These are phyloP conservation scores for Drosophila fungiperda DNA, from an alignment of 2,888 invertebrate species.

Conservation along the genomic window DNA sequence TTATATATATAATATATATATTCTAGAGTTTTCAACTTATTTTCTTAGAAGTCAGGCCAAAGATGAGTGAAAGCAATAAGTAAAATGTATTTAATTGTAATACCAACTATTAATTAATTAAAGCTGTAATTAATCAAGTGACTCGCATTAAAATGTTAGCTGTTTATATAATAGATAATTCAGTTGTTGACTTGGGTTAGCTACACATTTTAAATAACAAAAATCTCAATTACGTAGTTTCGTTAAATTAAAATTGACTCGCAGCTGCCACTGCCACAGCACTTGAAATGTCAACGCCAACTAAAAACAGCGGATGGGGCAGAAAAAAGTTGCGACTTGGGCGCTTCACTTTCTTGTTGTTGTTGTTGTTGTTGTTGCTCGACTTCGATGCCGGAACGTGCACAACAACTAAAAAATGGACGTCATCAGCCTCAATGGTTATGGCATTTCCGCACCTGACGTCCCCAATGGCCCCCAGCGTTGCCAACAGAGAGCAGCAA, in stretches of 20 bases:
- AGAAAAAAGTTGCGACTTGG: conserved; percentile 38
- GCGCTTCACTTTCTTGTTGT: conserved; percentile 26
- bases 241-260: conserved; percentile 64
- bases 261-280: conserved; percentile 41
- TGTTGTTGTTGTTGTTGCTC: conserved; percentile 3
- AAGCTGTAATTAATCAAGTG: neutral
- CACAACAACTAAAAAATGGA: conserved; percentile 68
- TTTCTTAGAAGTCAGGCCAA: neutral
- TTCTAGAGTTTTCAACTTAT: neutral
- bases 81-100: neutral
- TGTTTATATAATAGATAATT: neutral
- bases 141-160: neutral
- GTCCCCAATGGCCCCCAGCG: conserved; percentile 43
- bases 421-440: conserved; percentile 68
- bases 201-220: conserved; percentile 25
- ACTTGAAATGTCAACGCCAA: conserved; percentile 65
- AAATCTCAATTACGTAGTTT: conserved; percentile 64
- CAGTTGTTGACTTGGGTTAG: conserved; percentile 14
- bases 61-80: neutral
- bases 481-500: conserved; percentile 20
- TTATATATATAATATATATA: neutral
- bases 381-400: conserved; percentile 60
- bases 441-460: conserved; percentile 68
- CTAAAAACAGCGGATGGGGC: conserved; percentile 10
- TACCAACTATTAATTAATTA: neutral